Evolutionary conservation across 2,113 vertebrate species (phyloP).

Genomic region (Albula glossodonta): DNA sequence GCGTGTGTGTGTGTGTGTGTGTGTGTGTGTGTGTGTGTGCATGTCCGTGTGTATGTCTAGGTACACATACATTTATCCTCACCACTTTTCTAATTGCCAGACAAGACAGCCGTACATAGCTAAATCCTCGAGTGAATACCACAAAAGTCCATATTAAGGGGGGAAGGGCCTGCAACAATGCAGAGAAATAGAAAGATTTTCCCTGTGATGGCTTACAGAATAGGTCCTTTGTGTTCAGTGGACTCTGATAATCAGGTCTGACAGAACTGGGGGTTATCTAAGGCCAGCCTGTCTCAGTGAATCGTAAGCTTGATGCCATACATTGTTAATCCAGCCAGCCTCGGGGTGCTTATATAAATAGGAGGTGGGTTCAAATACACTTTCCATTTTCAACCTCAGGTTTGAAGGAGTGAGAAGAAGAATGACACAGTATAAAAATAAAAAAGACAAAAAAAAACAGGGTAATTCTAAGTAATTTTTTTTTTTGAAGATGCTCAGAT

Average conservation of each 20-base stretch:
- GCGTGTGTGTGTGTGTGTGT: too few species aligned
- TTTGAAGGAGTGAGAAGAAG: slow-evolving; percentile 55
- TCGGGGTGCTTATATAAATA: slow-evolving; percentile 71
- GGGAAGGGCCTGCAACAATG: slow-evolving; percentile 53
- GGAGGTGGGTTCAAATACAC: slow-evolving; percentile 65
- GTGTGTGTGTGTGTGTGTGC: not conserved
- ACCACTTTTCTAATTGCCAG: too few species aligned
- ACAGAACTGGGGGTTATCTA: slow-evolving; percentile 82
- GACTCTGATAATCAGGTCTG: slow-evolving; percentile 80
- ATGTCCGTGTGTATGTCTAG: slow-evolving; percentile 22
- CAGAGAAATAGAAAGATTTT: slow-evolving; percentile 41
- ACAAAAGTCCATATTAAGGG: slow-evolving; percentile 37
- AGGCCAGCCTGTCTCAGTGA: slow-evolving; percentile 77
- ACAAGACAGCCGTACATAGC: too few species aligned
- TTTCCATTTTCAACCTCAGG: slow-evolving; percentile 59
- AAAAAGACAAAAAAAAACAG: not conserved
- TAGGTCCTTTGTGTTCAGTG: slow-evolving; percentile 74
- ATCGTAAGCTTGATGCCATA: slow-evolving; percentile 76
- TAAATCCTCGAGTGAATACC: not conserved
- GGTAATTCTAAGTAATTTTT: too few species aligned
- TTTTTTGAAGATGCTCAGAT: too few species aligned
- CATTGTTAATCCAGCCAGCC: slow-evolving; percentile 74
- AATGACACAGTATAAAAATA: not conserved
- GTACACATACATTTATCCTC: too few species aligned
- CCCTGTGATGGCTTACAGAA: slow-evolving; percentile 68